Base-by-base conservation (phyloP, 2,888 invertebrate species). In the Cyrtodaria siliqua region DNA sequence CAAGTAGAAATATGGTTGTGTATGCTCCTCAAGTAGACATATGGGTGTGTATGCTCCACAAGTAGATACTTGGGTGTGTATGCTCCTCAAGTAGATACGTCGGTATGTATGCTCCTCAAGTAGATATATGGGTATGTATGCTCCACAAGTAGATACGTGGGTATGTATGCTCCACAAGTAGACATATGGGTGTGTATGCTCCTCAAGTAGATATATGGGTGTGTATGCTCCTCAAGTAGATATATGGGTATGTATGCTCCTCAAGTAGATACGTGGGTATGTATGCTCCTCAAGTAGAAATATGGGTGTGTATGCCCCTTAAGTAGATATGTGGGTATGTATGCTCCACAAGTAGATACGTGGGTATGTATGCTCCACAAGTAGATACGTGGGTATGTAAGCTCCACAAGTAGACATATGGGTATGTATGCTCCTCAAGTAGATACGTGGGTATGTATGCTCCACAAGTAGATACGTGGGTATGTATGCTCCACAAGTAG, bases 401-500 rank as follows among this genome's bases (percentile, higher is more conserved):
- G 97, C 98, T 92, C 99, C 99, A 16, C 98, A 97, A 93, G 97
- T 98, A 27, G 99, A 99, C 93, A 97, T 99, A 91, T 99, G 99
- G 99, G 97, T 97, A 83, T 79, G 86, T 71, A 33, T 33, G n/a
- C n/a, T n/a, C n/a, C n/a, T n/a, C n/a, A n/a, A n/a, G n/a, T n/a
- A n/a, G n/a, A n/a, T n/a, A n/a, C n/a, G n/a, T n/a, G n/a, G n/a
- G n/a, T n/a, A n/a, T n/a, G n/a, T n/a, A n/a, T n/a, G n/a, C n/a
- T n/a, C n/a, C n/a, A n/a, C 9, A 49, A 49, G 49, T 49, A 49
- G 14, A n/a, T 49, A 18, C 18, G 18, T 14, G 14, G 18, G 8
- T 49, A n/a, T 49, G 49, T 99, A 99, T 92, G 99, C 99, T 16
- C 98, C 98, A 55, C 96, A 97, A 93, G 97, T 98, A 27, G 99